A percentile compares a stretch with the other conserved stretches of the same genome.
Evolutionary conservation across 1,140 invertebrate genomes (phyloP).

Genomic region (Arctopsyche grandis): DNA sequence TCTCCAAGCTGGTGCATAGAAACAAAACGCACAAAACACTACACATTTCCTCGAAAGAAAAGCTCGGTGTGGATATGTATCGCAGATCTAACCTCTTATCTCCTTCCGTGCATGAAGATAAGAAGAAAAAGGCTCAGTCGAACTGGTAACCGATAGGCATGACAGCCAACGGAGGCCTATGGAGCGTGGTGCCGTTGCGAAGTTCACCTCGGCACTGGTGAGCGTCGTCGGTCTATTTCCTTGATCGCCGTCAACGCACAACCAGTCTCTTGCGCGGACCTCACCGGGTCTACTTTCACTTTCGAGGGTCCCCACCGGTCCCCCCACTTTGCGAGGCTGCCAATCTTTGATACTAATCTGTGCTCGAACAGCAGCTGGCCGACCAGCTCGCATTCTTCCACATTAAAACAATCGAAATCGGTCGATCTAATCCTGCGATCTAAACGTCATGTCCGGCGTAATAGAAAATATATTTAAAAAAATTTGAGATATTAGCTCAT

Average conservation of each 20-base stretch:
- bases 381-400: background rate
- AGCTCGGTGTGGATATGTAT: background rate
- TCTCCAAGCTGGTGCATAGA: background rate
- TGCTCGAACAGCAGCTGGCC: background rate
- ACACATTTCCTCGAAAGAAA: background rate
- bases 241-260: conserved; percentile 38
- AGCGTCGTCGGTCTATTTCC: conserved; percentile 41
- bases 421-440: too few species aligned
- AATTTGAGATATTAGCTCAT: too few species aligned
- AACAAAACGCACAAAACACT: background rate
- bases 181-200: conserved; percentile 6
- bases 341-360: conserved; percentile 6
- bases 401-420: too few species aligned
- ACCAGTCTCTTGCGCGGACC: conserved; percentile 18
- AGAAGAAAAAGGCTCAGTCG: background rate
- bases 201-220: conserved; percentile 24
- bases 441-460: too few species aligned
- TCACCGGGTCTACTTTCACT: conserved; percentile 41
- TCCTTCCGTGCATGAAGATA: background rate
- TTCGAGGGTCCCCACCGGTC: conserved; percentile 36
- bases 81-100: background rate
- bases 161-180: background rate
- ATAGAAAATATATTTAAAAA: too few species aligned
- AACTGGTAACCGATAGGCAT: background rate
- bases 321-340: conserved; percentile 5